Base-by-base conservation (phyloP, 2,797 vertebrate species). In the Poecilia velifera region DNA sequence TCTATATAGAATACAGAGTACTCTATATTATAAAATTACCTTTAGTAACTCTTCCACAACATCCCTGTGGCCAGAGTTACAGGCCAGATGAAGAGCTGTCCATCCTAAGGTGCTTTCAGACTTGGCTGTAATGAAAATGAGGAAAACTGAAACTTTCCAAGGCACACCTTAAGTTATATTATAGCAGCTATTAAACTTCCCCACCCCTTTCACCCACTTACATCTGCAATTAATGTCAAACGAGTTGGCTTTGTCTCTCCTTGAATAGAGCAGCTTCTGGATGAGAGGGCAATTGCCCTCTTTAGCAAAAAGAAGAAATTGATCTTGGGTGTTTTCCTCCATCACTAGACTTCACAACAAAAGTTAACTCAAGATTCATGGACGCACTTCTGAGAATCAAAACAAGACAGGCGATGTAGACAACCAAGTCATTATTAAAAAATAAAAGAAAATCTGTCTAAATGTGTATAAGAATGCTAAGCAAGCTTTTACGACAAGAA, bases 61-160 rank as follows among this genome's bases (percentile, higher is more conserved):
- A 83, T 94, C 91, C 76, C 84, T 93, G 89, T 97, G 97, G 84
- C 98, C 98, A 86, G 95, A 97, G 92, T 96, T 96, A 88, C 96
- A 97, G 12, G 97, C 96, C 86, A 98, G 93, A 72, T 99, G 98
- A 79, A 98, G 97, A 41, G 97, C 91, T 0, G 97, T 97, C 97
- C 98, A 99, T 64, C 97, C 97, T 76, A 95, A 84, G 66, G 94
- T 96, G 82, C 93, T 95, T 85, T 96, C 96, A 77, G 86, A 95
- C 91, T 89, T 94, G 68, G 97, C 97, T 98, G 83, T 76, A 75
- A 49, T 1, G 6, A 81, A 28, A 74, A 6, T 14, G 2, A 80
- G n/a, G 5, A 53, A 36, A 70, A 68, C 47, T 0, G 79, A 43
- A n/a, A 47, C 25, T 22, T 76, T 34, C 1, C 7, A 7, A 20